Evolutionary conservation across 2,797 vertebrate species (phyloP).

Genomic region (Lacerta bilineata): DNA sequence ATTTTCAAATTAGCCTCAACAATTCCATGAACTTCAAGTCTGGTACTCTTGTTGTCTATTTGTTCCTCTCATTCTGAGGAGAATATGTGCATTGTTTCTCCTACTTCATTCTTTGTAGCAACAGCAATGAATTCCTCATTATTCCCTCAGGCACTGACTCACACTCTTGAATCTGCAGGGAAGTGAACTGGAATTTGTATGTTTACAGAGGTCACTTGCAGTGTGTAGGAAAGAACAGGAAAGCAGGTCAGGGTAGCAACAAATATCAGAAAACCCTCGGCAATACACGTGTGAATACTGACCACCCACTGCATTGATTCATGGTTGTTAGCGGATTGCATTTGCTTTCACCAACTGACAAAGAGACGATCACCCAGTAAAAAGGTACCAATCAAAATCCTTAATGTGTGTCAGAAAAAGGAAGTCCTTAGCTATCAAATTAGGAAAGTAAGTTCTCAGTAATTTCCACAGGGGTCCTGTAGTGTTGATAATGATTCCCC

Average conservation of each 20-base stretch:
- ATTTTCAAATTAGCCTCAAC: constrained; percentile 63
- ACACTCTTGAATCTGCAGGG: constrained; percentile 63
- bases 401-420: constrained; percentile 53
- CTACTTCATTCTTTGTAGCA: constrained; percentile 68
- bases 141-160: constrained; percentile 68
- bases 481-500: constrained; percentile 35
- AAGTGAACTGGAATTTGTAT: constrained; percentile 72
- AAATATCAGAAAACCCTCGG: constrained; percentile 54
- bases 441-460: constrained; percentile 41
- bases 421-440: constrained; percentile 47
- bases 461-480: constrained; percentile 38
- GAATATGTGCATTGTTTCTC: constrained; percentile 66
- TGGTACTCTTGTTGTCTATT: constrained; percentile 48
- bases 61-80: constrained; percentile 65
- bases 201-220: constrained; percentile 65
- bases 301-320: constrained; percentile 49
- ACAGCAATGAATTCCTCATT: constrained; percentile 72
- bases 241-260: constrained; percentile 65
- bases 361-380: constrained; percentile 44
- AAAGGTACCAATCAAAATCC: constrained; percentile 67
- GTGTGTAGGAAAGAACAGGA: constrained; percentile 66
- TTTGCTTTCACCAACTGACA: constrained; percentile 29
- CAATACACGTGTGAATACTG: constrained; percentile 65
- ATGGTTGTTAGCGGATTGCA: constrained; percentile 60
- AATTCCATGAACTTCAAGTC: constrained; percentile 67